Percentiles rank a stretch among this genome's conserved stretches.
Conservation (phyloP, 2,113 vertebrate genomes). For the Eubucco bourcierii region DNA sequence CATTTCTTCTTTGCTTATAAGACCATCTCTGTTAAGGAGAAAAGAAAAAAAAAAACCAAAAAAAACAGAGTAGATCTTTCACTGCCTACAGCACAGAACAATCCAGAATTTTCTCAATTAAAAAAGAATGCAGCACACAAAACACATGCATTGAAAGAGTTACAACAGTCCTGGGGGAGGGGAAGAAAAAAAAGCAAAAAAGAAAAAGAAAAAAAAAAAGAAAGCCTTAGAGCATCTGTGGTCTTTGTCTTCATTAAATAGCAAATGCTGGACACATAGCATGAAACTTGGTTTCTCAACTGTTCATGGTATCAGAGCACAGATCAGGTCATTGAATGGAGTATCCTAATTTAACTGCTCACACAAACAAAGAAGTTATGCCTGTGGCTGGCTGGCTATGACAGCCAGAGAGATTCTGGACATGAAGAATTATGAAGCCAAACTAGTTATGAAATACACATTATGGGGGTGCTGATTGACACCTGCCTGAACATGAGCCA, state of each 20-base stretch:
- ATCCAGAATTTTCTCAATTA: background rate
- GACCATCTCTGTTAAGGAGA: conserved; percentile 82
- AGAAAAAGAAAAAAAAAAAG: background rate
- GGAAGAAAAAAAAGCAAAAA: too few relatives aligned
- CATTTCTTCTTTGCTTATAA: conserved; percentile 99
- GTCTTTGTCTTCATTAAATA: background rate
- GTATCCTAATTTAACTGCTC: background rate
- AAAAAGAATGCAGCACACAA: background rate
- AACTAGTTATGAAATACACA: background rate
- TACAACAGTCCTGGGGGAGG: background rate
- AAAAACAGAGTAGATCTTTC: background rate
- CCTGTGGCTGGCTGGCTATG: background rate
- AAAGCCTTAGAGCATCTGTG: background rate
- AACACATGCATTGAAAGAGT: background rate
- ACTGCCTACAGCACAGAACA: background rate
- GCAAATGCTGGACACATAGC: background rate
- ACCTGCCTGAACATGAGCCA: too few relatives aligned
- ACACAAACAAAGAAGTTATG: background rate
- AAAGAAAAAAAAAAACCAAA: background rate
- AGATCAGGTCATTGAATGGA: too few relatives aligned
- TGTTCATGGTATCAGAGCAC: background rate
- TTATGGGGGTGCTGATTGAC: too few relatives aligned
- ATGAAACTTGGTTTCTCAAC: background rate
- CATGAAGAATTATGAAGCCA: background rate
- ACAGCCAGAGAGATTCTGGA: background rate